Evolutionary conservation across 1,140 invertebrate genomes (phyloP), one percentile per base, ranked within the genome.

Genomic region (Leptestheria dahalacensis): DNA sequence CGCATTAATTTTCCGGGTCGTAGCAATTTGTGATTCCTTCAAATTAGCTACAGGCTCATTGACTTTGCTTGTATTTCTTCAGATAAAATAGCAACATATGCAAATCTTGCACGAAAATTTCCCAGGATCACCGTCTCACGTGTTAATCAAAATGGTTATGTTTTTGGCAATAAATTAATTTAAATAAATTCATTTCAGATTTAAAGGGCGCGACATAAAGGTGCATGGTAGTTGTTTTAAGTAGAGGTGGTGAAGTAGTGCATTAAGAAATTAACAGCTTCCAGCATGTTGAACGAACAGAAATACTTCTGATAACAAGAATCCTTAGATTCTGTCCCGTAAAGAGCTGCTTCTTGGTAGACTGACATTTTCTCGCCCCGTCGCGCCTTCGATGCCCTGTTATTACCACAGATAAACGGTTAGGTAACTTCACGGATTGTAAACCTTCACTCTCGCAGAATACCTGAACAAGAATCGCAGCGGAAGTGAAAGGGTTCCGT

Each of bases 201-300:
- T 41, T 41, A 6, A 41, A n/a, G 33, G 6, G 15, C 33, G 33
- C 6, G 15, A 9, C 33, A 9, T 41, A 9, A 15, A 9, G 6
- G 6, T 15, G 33, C 33, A 6, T 9, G 33, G 33, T 41, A 41
- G 33, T 41, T 41, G 6, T 15, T 41, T 41, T 9, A 15, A 9
- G 6, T 26, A 20, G 21, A n/a, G 53, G 28, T 55, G 53, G 24
- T 29, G 20, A 55, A 29, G 58, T 52, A 60, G 33, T 29, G 28
- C 11, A 60, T 26, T 25, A 60, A 25, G 28, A 29, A 60, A 51
- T 60, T 60, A 10, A 49, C 58, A 9, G 58, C 33, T 29, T 49
- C 51, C 15, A 60, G 47, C 11, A 60, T 21, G 29, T 49, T 60
- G 29, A 60, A 60, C 18, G 51, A 48, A 20, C 58, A 60, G 24